Percentiles rank a stretch among this genome's conserved stretches.
Evolutionary conservation across 2,888 invertebrate genomes (phyloP).

Genomic region (Cepaea hortensis): DNA sequence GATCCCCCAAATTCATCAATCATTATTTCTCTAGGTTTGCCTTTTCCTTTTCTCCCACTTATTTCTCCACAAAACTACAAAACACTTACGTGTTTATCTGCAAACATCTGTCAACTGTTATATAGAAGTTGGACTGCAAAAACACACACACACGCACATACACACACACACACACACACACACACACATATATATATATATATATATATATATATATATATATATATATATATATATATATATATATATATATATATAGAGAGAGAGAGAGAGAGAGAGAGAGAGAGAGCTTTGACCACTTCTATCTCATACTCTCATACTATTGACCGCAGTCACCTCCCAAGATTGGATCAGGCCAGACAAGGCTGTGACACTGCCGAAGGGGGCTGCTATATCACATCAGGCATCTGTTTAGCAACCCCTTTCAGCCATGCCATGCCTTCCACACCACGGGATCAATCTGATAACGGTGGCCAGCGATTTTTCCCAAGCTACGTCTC

Average conservation of each 20-base stretch:
- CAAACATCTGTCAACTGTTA: too few relatives aligned
- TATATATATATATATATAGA: too few relatives aligned
- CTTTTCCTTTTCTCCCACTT: too few relatives aligned
- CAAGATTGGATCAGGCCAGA: not conserved
- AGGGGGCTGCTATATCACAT: constrained; percentile 27
- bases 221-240: not conserved
- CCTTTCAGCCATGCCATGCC: constrained; percentile 36
- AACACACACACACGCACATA: not conserved
- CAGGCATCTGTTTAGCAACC: constrained; percentile 3
- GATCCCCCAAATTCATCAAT: too few relatives aligned
- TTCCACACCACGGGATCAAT: not conserved
- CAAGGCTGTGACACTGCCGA: constrained; percentile 28
- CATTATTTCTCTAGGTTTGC: too few relatives aligned
- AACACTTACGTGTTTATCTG: too few relatives aligned
- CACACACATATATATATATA: not conserved
- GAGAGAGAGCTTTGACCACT: too few relatives aligned
- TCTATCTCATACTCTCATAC: too few relatives aligned
- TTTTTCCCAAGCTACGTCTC: too few relatives aligned
- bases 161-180: not conserved
- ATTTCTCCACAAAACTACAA: too few relatives aligned
- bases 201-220: not conserved
- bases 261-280: not conserved
- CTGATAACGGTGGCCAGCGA: not conserved
- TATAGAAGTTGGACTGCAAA: not conserved
- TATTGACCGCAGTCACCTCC: not conserved